phyloP scores from a whole-genome alignment of 2,113 vertebrate species.

The Crotalus helleri region DNA sequence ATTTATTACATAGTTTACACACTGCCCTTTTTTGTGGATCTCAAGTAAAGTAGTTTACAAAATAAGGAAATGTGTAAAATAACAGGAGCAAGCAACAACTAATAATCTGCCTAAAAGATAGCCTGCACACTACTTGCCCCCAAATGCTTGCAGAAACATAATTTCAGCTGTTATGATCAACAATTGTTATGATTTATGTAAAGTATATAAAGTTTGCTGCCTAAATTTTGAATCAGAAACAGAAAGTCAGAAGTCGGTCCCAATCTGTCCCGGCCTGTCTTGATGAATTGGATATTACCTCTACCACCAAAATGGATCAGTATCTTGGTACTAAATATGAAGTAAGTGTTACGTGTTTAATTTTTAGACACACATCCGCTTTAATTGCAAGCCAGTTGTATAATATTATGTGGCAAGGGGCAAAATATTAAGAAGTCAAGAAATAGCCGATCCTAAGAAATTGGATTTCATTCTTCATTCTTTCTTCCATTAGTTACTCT shows the following conservation, averaged over 20 bases:
- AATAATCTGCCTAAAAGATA: neutral
- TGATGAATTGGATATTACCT: neutral
- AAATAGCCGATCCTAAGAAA: neutral
- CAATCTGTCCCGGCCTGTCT: constrained; percentile 34
- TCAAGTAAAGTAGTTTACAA: neutral
- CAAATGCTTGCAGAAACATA: neutral
- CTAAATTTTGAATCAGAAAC: constrained; percentile 31
- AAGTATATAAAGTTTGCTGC: neutral
- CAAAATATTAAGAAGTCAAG: neutral
- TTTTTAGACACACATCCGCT: neutral
- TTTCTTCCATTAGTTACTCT: neutral
- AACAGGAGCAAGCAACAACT: neutral
- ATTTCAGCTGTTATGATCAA: neutral
- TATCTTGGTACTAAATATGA: constrained; percentile 28
- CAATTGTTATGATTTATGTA: neutral
- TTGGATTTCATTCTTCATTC: neutral
- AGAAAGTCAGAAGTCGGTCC: constrained; percentile 31
- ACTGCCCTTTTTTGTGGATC: neutral
- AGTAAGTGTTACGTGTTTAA: neutral
- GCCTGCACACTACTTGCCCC: neutral
- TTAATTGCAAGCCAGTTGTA: neutral
- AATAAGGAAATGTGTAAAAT: neutral
- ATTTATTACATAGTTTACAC: neutral
- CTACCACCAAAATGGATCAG: rapidly evolving
- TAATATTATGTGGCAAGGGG: neutral